Evolutionary conservation across 1,140 invertebrate species (phyloP).

Genomic region (Ceratosolen solmsi): DNA sequence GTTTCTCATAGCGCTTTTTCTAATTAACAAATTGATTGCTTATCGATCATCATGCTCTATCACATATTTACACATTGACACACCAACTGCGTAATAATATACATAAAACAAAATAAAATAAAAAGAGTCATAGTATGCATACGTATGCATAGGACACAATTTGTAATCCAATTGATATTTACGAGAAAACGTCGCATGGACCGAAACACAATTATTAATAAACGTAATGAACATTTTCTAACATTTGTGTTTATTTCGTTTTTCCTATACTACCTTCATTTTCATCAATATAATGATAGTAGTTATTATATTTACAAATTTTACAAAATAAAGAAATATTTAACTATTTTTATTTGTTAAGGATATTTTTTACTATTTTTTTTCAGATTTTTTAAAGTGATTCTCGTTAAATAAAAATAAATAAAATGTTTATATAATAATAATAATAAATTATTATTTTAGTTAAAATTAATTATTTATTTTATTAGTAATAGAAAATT

Average conservation of each 20-base stretch:
- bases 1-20: slow-evolving; percentile 56
- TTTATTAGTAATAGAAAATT: too few relatives aligned
- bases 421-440: too few relatives aligned
- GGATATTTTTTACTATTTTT: too few relatives aligned
- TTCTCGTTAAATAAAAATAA: too few relatives aligned
- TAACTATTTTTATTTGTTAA: too few relatives aligned
- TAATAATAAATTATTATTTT: too few relatives aligned
- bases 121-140: slow-evolving; percentile 35
- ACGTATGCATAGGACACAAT: slow-evolving; percentile 50
- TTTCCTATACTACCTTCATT: not conserved
- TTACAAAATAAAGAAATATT: too few relatives aligned
- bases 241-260: slow-evolving; percentile 29
- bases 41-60: slow-evolving; percentile 47
- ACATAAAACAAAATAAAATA: slow-evolving; percentile 50
- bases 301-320: not conserved
- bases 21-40: slow-evolving; percentile 47
- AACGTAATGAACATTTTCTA: slow-evolving; percentile 71
- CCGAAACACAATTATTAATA: slow-evolving; percentile 65
- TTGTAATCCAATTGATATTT: slow-evolving; percentile 69
- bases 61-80: slow-evolving; percentile 54
- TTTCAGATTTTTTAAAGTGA: too few relatives aligned
- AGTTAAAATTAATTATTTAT: too few relatives aligned
- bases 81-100: slow-evolving; percentile 40
- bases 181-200: slow-evolving; percentile 62
- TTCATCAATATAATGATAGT: too few relatives aligned